Base-by-base conservation (phyloP, 2,888 invertebrate species). In the Drosophila testacea region DNA sequence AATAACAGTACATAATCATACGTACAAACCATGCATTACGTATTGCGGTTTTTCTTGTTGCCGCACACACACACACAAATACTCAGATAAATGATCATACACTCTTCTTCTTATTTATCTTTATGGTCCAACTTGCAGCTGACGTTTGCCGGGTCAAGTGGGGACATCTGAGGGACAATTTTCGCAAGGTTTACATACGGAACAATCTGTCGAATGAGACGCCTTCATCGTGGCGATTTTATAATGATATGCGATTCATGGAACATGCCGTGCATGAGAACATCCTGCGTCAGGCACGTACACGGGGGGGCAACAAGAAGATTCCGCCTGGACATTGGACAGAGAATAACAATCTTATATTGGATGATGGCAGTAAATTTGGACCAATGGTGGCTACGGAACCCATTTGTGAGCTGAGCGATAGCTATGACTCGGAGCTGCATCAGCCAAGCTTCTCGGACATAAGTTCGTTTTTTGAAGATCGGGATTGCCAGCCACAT, bases 81-180 rank as follows among this genome's bases (percentile, higher is more conserved):
- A 34, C 13, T 16, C 13, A 50, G 6, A 39, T 28, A 39, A 11
- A 16, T 67, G 52, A 55, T 69, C 57, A 13, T 10, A 16, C 28
- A 32, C 28, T 34, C 7, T 50, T 54, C 42, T 51, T 39, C 30
- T 22, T 32, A 4, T 32, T 38, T 55, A 47, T 64, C 28, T 38
- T 30, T 42, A n/a, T 16, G 16, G 4, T 47, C 27, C 0, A 28
- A 11, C 22, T 27, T 54, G 41, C 60, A 90, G 90, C 87, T 47
- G 90, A 90, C 51, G 90, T 91, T 28, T 90, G 90, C 73, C 90
- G 90, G n/a, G 85, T 86, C 13, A 90, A 90, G 70, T 90, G 90
- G 90, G 91, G 90, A 16, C 90, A 90, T 69, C 71, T 90, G 62
- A 71, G 90, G n/a, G 90, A 90, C 64, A 90, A 90, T 73, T 90